phyloP scores from a whole-genome alignment of 1,140 invertebrate genomes.

The Drosophila parvula region DNA sequence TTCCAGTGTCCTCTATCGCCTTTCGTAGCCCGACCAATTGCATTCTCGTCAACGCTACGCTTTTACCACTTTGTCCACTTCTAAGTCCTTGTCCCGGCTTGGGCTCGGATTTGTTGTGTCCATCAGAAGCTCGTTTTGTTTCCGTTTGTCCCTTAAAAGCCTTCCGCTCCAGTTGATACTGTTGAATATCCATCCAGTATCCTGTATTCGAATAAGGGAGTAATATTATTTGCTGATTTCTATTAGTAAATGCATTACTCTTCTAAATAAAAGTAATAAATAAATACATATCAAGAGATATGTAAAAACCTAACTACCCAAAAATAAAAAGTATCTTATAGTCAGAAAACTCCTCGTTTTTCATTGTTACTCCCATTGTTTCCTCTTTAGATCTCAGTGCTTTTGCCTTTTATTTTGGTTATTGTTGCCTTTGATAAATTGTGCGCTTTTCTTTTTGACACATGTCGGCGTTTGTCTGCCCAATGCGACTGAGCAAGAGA shows the following conservation, averaged over 20 bases:
- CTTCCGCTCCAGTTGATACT: constrained; percentile 17
- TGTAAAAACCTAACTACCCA: not conserved
- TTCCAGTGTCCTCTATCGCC: constrained; percentile 13
- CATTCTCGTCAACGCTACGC: constrained; percentile 33
- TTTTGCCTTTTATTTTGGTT: constrained; percentile 39
- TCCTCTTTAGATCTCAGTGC: constrained; percentile 5
- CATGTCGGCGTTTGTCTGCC: constrained; percentile 78
- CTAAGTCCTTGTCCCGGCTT: constrained; percentile 60
- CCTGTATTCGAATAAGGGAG: too few species aligned
- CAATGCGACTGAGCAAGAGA: constrained; percentile 26
- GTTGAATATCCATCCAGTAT: not conserved
- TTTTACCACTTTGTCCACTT: constrained; percentile 18
- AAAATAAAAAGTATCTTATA: not conserved
- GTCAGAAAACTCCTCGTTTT: constrained; percentile 2
- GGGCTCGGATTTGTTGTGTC: constrained; percentile 40
- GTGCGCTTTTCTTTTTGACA: constrained; percentile 74
- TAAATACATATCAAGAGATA: not conserved
- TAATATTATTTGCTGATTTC: too few species aligned
- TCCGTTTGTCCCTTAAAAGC: constrained; percentile 48
- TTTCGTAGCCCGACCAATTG: constrained; percentile 52
- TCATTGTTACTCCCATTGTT: constrained; percentile 8
- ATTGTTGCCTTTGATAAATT: constrained; percentile 80
- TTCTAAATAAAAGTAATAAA: too few species aligned
- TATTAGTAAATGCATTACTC: not conserved
- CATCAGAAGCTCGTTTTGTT: constrained; percentile 37